phyloP scores from a whole-genome alignment of 2,888 invertebrate species.

The Dicyrtoma fusca region DNA sequence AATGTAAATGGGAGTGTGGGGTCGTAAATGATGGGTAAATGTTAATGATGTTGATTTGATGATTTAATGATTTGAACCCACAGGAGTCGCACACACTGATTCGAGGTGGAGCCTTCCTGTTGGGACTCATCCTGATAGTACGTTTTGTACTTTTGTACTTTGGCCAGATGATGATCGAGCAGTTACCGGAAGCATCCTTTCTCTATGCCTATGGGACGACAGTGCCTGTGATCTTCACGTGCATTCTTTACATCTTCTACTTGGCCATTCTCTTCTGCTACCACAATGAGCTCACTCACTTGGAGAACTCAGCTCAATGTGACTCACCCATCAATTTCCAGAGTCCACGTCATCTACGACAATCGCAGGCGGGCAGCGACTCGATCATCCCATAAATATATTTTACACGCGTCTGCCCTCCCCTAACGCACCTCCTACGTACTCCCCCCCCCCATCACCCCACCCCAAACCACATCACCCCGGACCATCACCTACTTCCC shows the following conservation, averaged over 20 bases:
- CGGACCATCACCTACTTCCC: neutral
- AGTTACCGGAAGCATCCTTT: conserved; percentile 47
- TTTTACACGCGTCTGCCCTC: too few relatives aligned
- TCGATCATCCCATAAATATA: conserved; percentile 29
- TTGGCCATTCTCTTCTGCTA: conserved; percentile 47
- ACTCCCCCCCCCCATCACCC: too few relatives aligned
- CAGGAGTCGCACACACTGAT: conserved; percentile 24
- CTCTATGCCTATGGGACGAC: conserved; percentile 46
- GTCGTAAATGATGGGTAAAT: too few relatives aligned
- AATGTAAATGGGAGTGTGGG: too few relatives aligned
- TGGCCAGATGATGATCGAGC: conserved; percentile 38
- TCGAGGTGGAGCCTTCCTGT: conserved; percentile 14
- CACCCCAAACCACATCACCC: too few relatives aligned
- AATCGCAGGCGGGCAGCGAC: conserved; percentile 34
- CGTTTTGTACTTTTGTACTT: conserved; percentile 47
- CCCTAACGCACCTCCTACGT: neutral
- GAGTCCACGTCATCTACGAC: conserved; percentile 44
- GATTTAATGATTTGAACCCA: too few relatives aligned
- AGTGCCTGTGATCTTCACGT: conserved; percentile 48
- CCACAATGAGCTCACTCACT: conserved; percentile 44
- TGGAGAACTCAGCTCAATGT: conserved; percentile 19
- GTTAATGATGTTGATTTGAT: too few relatives aligned
- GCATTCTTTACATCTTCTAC: conserved; percentile 48
- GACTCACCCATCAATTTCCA: conserved; percentile 42
- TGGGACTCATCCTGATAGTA: conserved; percentile 6